Evolutionary conservation across 2,888 invertebrate genomes (phyloP).

Genomic region (Parnassius glacialis): DNA sequence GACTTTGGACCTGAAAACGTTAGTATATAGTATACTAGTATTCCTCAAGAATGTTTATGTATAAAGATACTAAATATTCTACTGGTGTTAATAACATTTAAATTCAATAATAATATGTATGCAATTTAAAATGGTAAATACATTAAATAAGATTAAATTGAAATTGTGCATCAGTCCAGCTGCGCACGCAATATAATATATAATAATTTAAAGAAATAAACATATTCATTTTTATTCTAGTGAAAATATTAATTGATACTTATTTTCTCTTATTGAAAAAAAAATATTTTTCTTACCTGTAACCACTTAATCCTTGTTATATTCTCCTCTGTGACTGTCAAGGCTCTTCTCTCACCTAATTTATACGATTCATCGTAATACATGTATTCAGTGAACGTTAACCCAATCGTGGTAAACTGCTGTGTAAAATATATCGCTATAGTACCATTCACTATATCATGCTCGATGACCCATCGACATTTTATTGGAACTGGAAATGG

Average conservation of each 20-base stretch:
- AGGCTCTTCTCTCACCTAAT: conserved; percentile 84
- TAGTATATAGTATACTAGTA: not conserved
- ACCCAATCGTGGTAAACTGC: conserved; percentile 89
- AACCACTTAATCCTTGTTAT: conserved; percentile 84
- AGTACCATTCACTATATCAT: conserved; percentile 87
- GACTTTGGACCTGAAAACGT: conserved; percentile 80
- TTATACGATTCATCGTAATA: conserved; percentile 86
- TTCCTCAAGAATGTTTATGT: too few relatives aligned
- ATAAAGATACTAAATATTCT: too few relatives aligned
- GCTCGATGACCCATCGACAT: conserved; percentile 92
- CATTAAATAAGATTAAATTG: too few relatives aligned
- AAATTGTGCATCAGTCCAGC: too few relatives aligned
- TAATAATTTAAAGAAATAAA: too few relatives aligned
- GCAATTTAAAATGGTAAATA: too few relatives aligned
- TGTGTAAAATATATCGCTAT: conserved; percentile 94
- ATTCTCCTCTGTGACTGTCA: conserved; percentile 87
- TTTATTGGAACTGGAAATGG: conserved; percentile 90
- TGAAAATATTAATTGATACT: too few relatives aligned
- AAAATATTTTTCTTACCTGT: conserved; percentile 51
- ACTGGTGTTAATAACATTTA: too few relatives aligned
- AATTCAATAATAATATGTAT: too few relatives aligned
- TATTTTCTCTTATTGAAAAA: too few relatives aligned
- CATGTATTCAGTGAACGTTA: conserved; percentile 88
- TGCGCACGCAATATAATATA: too few relatives aligned
- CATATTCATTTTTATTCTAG: too few relatives aligned